phyloP scores from a whole-genome alignment of 2,888 invertebrate genomes.

The Dryococelus australis region DNA sequence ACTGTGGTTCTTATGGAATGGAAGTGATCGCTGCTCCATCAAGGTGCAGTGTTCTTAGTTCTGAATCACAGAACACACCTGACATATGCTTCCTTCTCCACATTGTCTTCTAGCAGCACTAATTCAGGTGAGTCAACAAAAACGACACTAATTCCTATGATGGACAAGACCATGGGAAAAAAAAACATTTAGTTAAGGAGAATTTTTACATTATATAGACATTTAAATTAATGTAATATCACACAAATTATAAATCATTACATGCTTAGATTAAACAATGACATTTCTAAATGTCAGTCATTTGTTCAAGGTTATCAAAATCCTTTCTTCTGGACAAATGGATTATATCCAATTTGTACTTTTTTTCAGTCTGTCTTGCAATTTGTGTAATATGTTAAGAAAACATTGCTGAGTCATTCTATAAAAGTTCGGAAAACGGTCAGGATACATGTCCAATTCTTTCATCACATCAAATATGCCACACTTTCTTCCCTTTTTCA shows the following conservation, averaged over 20 bases:
- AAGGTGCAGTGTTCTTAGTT: no score
- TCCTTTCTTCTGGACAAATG: no score
- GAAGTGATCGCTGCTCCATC: no score
- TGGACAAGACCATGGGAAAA: not conserved
- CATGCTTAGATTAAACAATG: not conserved
- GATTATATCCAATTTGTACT: no score
- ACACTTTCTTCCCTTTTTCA: conserved; percentile 12
- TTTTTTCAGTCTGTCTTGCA: conserved; percentile 1
- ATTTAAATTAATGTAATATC: not conserved
- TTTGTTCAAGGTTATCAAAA: not conserved
- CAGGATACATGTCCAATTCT: conserved; percentile 6
- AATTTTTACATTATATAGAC: not conserved
- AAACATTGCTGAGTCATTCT: conserved; percentile 21
- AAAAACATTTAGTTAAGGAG: conserved; percentile 38
- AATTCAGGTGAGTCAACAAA: no score
- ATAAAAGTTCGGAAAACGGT: not conserved
- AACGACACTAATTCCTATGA: no score
- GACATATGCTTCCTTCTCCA: no score
- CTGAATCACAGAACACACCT: no score
- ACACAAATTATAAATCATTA: not conserved
- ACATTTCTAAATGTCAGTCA: not conserved
- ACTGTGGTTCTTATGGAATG: no score
- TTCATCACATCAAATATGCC: conserved; percentile 21
- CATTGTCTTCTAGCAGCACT: no score
- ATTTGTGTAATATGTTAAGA: not conserved